These are phyloP conservation scores for Brachypterus glaber DNA, from an alignment of 2,888 invertebrate genomes.

Conservation along the genomic window DNA sequence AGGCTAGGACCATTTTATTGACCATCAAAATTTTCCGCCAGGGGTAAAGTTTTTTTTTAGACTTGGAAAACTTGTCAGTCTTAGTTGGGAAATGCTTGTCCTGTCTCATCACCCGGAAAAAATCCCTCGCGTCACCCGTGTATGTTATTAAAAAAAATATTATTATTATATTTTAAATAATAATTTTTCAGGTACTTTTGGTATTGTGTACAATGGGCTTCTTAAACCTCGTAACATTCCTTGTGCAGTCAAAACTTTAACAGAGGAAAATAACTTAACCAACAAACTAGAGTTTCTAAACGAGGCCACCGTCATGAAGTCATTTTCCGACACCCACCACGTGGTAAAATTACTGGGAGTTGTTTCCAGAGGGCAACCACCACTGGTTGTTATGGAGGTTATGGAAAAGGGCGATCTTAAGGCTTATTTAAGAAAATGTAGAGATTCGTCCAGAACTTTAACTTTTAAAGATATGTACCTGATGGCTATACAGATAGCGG, in stretches of 20 bases:
- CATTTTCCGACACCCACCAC: conserved; percentile 53
- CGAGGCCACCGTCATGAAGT: conserved; percentile 66
- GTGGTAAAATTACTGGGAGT: conserved; percentile 57
- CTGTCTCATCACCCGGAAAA: too few relatives aligned
- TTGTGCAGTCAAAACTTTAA: conserved; percentile 57
- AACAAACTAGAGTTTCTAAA: conserved; percentile 56
- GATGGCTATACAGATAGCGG: conserved; percentile 62
- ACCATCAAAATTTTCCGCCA: too few relatives aligned
- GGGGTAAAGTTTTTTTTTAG: too few relatives aligned
- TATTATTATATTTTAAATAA: too few relatives aligned
- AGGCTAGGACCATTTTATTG: too few relatives aligned
- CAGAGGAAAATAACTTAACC: conserved; percentile 45
- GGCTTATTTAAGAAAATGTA: conserved; percentile 49
- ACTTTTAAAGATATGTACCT: conserved; percentile 51
- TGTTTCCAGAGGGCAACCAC: conserved; percentile 57
- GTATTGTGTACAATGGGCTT: conserved; percentile 58
- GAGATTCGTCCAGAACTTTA: conserved; percentile 44
- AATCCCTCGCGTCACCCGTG: too few relatives aligned
- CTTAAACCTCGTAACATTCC: conserved; percentile 38
- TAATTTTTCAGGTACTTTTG: too few relatives aligned
- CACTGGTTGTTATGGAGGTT: conserved; percentile 68
- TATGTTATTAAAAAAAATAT: too few relatives aligned
- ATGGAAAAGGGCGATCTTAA: conserved; percentile 67
- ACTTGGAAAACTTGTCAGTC: too few relatives aligned
- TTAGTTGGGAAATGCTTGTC: too few relatives aligned